phyloP scores from a whole-genome alignment of 2,113 vertebrate species.

The Spheniscus mendiculus region DNA sequence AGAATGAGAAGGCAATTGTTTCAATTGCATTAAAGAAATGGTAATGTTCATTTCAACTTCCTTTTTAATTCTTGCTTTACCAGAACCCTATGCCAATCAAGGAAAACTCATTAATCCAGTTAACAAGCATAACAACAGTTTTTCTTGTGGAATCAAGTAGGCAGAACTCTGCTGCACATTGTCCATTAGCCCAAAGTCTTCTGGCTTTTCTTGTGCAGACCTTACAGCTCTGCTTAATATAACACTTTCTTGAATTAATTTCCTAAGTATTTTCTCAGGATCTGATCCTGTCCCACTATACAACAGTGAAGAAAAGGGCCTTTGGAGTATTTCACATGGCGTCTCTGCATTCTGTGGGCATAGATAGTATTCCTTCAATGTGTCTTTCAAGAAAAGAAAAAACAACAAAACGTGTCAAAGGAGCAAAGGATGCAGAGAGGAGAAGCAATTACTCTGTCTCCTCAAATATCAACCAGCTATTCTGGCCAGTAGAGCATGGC shows the following conservation, averaged over 20 bases:
- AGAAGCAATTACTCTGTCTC: background rate
- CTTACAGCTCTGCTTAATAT: background rate
- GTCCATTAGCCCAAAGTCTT: background rate
- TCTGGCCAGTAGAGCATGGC: background rate
- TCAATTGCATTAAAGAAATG: constrained; percentile 15
- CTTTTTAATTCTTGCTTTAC: constrained; percentile 34
- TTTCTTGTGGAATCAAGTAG: constrained; percentile 57
- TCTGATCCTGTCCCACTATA: background rate
- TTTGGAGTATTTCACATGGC: background rate
- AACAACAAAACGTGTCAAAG: background rate
- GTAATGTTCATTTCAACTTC: background rate
- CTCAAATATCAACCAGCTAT: background rate
- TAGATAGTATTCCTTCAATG: background rate
- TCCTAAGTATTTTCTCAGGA: background rate
- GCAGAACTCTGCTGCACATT: background rate
- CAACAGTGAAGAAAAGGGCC: background rate
- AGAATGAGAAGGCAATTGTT: constrained; percentile 39
- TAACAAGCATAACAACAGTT: constrained; percentile 39
- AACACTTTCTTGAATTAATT: background rate
- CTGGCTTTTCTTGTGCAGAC: background rate
- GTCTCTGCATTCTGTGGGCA: background rate
- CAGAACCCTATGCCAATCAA: constrained; percentile 28
- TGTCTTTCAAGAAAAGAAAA: background rate
- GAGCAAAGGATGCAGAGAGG: background rate
- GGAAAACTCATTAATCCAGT: constrained; percentile 53